Conservation (phyloP, 2,888 invertebrate genomes). For the Xestia xanthographa region DNA sequence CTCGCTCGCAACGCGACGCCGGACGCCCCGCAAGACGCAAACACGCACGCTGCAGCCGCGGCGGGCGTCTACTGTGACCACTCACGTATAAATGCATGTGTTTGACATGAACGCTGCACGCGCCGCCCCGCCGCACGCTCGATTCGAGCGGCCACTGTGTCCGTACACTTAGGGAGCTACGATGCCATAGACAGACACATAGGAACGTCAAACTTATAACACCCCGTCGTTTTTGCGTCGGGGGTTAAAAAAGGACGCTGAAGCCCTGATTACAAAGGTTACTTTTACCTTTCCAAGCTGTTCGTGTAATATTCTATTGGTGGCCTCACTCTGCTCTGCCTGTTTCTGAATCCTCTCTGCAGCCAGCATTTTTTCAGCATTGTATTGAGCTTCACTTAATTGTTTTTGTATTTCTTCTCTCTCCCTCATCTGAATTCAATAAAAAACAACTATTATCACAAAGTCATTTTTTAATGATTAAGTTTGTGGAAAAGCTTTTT, state of each 20-base stretch:
- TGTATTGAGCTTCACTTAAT: constrained; percentile 78
- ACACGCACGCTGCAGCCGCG: no score
- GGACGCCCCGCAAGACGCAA: no score
- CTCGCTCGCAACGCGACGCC: no score
- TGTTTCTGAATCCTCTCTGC: constrained; percentile 83
- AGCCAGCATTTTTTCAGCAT: constrained; percentile 82
- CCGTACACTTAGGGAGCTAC: no score
- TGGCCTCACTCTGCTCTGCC: constrained; percentile 82
- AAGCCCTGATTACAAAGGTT: neutral
- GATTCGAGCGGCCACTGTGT: no score
- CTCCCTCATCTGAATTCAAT: constrained; percentile 76
- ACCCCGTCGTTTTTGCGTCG: no score
- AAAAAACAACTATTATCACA: neutral
- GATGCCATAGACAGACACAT: no score
- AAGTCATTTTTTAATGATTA: constrained; percentile 27
- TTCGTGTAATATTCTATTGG: constrained; percentile 84
- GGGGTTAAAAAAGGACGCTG: neutral
- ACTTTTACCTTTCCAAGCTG: constrained; percentile 86
- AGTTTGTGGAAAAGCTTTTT: neutral
- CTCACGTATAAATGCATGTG: no score
- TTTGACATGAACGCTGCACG: no score
- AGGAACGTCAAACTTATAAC: no score
- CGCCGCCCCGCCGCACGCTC: no score
- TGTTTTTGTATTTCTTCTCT: constrained; percentile 82
- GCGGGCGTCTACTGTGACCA: no score